A percentile compares a stretch with the other conserved stretches of the same genome.
phyloP scores from a whole-genome alignment of 2,113 vertebrate species.

The Cyphotilapia sp. region DNA sequence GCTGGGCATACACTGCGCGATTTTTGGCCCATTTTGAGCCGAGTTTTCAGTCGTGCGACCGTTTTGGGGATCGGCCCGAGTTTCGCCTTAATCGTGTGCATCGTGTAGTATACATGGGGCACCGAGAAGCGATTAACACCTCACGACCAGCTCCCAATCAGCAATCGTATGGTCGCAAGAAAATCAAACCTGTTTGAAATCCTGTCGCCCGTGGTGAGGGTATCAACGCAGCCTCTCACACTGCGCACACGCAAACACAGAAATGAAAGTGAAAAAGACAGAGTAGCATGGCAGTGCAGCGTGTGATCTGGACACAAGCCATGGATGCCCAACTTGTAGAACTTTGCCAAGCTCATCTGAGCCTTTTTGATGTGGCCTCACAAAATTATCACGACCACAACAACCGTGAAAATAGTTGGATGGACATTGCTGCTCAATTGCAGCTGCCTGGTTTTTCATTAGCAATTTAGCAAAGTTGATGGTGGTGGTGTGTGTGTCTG shows the following conservation, averaged over 20 bases:
- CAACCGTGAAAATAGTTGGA: background rate
- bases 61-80: background rate
- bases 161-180: background rate
- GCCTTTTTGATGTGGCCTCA: background rate
- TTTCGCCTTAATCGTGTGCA: background rate
- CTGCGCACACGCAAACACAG: accelerated
- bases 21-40: accelerated
- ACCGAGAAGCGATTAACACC: background rate
- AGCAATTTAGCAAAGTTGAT: background rate
- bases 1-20: accelerated
- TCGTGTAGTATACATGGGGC: background rate
- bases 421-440: background rate
- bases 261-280: background rate
- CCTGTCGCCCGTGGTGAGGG: background rate
- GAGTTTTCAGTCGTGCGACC: background rate
- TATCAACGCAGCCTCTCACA: background rate
- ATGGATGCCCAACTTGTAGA: background rate
- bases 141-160: background rate
- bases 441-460: background rate
- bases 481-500: no score
- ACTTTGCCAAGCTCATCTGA: background rate
- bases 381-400: background rate
- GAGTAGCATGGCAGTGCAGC: background rate
- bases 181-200: background rate
- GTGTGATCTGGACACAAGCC: background rate